phyloP scores from a whole-genome alignment of 2,113 vertebrate genomes.

The Excalfactoria chinensis region DNA sequence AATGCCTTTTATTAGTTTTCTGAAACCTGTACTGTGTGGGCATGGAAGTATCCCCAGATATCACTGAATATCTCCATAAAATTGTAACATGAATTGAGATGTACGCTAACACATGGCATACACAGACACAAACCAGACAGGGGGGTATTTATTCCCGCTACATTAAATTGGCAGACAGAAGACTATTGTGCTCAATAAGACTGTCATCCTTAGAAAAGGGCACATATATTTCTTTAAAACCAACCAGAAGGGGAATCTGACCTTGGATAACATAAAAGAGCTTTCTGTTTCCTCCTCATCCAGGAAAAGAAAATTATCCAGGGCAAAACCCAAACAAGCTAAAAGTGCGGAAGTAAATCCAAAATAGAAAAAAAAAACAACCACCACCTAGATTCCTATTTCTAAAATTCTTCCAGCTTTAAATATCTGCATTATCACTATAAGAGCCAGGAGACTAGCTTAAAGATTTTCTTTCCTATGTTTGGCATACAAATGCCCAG shows the following conservation, averaged over 20 bases:
- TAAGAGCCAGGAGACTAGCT: neutral
- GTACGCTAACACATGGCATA: neutral
- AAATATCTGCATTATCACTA: neutral
- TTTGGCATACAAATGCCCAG: neutral
- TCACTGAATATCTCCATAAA: neutral
- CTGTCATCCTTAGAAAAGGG: neutral
- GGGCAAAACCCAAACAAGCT: neutral
- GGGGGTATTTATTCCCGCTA: neutral
- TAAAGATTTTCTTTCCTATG: neutral
- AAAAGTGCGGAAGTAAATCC: neutral
- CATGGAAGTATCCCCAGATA: neutral
- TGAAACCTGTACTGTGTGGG: neutral
- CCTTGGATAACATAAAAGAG: neutral
- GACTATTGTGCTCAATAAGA: neutral
- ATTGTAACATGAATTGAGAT: neutral
- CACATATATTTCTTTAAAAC: neutral
- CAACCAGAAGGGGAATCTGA: neutral
- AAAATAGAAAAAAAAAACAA: neutral
- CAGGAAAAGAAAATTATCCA: neutral
- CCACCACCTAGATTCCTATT: neutral
- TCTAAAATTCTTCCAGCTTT: neutral
- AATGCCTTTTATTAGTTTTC: neutral
- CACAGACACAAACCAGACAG: neutral
- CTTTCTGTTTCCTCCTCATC: neutral
- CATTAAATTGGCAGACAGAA: neutral